Conservation (phyloP, 1,140 invertebrate genomes). For the Drosophila takahashii region DNA sequence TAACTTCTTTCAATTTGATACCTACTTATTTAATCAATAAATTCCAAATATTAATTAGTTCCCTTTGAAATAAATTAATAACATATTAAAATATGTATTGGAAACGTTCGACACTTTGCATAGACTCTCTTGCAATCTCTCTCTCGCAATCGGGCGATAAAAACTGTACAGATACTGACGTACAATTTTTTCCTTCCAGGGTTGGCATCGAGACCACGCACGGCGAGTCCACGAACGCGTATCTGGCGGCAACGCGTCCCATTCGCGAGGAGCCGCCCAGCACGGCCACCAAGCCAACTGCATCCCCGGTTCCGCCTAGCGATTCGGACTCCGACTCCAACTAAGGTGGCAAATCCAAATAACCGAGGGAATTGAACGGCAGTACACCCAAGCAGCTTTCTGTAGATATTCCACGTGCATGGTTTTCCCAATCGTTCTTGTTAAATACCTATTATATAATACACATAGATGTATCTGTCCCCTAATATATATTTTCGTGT, state of each 20-base stretch:
- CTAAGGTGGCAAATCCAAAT: conserved; percentile 47
- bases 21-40: no score
- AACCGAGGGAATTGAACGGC: conserved; percentile 7
- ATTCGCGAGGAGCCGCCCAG: conserved; percentile 84
- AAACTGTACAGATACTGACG: not conserved
- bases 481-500: conserved; percentile 34
- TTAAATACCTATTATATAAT: conserved; percentile 43
- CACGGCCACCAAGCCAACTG: conserved; percentile 68
- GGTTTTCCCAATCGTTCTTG: conserved; percentile 48
- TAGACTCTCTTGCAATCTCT: no score
- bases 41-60: no score
- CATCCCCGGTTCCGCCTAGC: conserved; percentile 86
- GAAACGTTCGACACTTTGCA: no score
- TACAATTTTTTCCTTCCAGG: conserved; percentile 84
- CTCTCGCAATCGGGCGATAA: no score
- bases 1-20: no score
- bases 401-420: conserved; percentile 53
- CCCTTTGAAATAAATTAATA: no score
- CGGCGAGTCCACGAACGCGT: conserved; percentile 90
- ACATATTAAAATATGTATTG: no score
- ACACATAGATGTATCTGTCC: conserved; percentile 31
- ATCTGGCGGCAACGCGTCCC: conserved; percentile 89
- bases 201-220: conserved; percentile 94
- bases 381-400: conserved; percentile 17
- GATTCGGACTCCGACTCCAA: conserved; percentile 86